Evolutionary conservation across 2,888 invertebrate species (phyloP).

Genomic region (Standfussiana lucernea): DNA sequence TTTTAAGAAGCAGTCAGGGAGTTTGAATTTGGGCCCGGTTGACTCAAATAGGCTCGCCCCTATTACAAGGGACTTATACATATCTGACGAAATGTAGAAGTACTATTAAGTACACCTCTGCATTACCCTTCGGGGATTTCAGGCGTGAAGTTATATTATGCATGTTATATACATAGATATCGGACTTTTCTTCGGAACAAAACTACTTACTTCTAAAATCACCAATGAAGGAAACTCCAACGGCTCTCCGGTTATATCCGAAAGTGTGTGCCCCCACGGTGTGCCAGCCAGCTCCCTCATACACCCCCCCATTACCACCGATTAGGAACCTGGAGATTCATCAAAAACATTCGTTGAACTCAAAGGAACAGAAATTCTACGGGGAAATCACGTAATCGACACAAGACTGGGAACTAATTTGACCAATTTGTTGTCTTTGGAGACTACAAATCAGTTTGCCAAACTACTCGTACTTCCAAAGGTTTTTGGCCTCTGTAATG

Average conservation of each 20-base stretch:
- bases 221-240: conserved; percentile 91
- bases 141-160: no score
- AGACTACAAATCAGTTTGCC: conserved; percentile 26
- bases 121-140: no score
- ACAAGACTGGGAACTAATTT: conserved; percentile 34
- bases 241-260: conserved; percentile 88
- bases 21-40: no score
- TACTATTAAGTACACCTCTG: no score
- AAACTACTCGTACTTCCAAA: conserved; percentile 20
- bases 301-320: conserved; percentile 91
- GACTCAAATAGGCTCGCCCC: no score
- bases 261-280: conserved; percentile 90
- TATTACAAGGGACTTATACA: no score
- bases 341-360: conserved; percentile 51
- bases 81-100: no score
- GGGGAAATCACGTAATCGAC: conserved; percentile 55
- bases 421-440: conserved; percentile 24
- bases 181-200: neutral
- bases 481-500: conserved; percentile 10
- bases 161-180: no score
- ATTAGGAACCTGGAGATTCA: conserved; percentile 88
- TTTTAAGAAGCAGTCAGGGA: no score
- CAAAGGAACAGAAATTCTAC: conserved; percentile 15
- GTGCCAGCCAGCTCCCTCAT: conserved; percentile 91
- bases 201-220: conserved; percentile 85